These are phyloP conservation scores for Cotesia vestalis DNA, from an alignment of 1,140 invertebrate species.

Conservation along the genomic window DNA sequence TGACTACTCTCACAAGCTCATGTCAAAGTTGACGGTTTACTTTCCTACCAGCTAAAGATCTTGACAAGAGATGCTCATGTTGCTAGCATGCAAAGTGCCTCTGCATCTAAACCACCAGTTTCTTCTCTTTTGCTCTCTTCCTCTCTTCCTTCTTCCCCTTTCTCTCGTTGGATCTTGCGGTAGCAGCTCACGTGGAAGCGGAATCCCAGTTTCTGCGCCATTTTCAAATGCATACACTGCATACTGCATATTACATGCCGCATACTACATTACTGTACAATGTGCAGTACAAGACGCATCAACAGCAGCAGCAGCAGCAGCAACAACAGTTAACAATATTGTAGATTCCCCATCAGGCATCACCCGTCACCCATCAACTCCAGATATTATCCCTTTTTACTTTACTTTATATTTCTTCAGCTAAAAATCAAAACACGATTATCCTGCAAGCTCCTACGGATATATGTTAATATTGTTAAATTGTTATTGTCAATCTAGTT, in stretches of 20 bases:
- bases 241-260: background rate
- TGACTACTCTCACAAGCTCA: background rate
- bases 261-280: too few relatives aligned
- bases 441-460: background rate
- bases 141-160: too few relatives aligned
- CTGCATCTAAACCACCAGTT: background rate
- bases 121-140: too few relatives aligned
- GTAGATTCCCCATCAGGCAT: background rate
- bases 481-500: background rate
- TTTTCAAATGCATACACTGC: too few relatives aligned
- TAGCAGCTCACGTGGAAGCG: background rate
- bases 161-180: background rate
- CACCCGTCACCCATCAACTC: constrained; percentile 9
- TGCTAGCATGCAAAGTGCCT: constrained; percentile 25
- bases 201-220: too few relatives aligned
- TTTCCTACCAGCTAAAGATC: constrained; percentile 12
- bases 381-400: constrained; percentile 15
- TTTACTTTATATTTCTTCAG: constrained; percentile 25
- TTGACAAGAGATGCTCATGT: constrained; percentile 25
- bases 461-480: background rate
- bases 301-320: too few relatives aligned
- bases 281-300: too few relatives aligned
- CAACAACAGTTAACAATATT: background rate
- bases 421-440: background rate
- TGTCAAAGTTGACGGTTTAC: constrained; percentile 7